A percentile compares a stretch with the other conserved stretches of the same genome.
Conservation (phyloP, 2,797 vertebrate species). For the Sternarchorhynchus goeldii region DNA sequence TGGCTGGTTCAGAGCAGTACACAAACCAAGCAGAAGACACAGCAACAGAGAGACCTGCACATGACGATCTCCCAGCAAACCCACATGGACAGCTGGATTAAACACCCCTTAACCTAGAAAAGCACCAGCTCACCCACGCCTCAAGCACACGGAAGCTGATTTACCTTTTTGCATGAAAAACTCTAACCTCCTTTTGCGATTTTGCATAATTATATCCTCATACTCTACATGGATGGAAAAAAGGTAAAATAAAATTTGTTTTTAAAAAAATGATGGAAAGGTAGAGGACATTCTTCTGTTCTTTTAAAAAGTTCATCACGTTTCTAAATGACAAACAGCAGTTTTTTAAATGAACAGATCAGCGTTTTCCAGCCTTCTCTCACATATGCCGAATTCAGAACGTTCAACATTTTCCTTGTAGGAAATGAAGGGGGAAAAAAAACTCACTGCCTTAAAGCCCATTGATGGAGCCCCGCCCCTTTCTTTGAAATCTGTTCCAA, state of each 20-base stretch:
- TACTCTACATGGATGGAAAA: conserved; percentile 78
- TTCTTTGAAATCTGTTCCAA: no score
- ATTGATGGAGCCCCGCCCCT: no score
- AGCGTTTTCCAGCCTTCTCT: no score
- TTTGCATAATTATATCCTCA: conserved; percentile 85
- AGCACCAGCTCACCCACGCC: background rate
- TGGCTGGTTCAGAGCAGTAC: background rate
- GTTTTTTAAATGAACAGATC: no score
- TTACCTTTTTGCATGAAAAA: conserved; percentile 95
- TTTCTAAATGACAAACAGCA: no score
- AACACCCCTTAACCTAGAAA: background rate
- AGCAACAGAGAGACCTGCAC: no score
- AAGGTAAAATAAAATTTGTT: no score
- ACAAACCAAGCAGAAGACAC: background rate
- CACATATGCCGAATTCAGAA: no score
- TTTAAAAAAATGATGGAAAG: background rate
- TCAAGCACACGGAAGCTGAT: conserved; percentile 13
- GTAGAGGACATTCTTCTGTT: background rate
- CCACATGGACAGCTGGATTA: background rate
- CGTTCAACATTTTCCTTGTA: no score
- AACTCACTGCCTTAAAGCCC: no score
- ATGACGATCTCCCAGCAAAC: background rate
- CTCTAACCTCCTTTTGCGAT: conserved; percentile 88
- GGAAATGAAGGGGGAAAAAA: no score
- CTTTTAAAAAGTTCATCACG: no score